Evolutionary conservation across 2,113 vertebrate species (phyloP).

Genomic region (Paratilapia polleni): DNA sequence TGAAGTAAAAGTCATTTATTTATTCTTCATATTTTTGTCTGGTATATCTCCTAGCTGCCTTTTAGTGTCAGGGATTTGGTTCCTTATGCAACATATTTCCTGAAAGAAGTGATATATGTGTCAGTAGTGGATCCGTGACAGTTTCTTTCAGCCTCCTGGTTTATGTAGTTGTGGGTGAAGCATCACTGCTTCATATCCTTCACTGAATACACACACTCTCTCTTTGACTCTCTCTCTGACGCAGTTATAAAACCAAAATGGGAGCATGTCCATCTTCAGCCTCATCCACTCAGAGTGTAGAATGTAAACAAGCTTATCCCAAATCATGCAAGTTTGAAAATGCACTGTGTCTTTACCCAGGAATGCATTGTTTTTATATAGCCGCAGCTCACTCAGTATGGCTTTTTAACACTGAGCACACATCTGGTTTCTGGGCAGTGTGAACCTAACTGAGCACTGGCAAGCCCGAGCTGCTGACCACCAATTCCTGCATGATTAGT

Average conservation of each 20-base stretch:
- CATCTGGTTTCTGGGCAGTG: conserved; percentile 78
- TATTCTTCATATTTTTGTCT: conserved; percentile 50
- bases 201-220: conserved; percentile 53
- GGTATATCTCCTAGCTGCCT: conserved; percentile 23
- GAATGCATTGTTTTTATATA: conserved; percentile 74
- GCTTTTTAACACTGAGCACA: conserved; percentile 67
- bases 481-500: conserved; percentile 65
- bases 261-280: conserved; percentile 66
- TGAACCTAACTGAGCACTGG: conserved; percentile 71
- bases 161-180: conserved; percentile 65
- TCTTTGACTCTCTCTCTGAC: conserved; percentile 42
- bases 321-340: conserved; percentile 66
- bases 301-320: conserved; percentile 70
- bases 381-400: conserved; percentile 67
- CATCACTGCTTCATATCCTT: conserved; percentile 52
- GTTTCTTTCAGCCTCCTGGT: conserved; percentile 62
- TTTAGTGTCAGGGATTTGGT: conserved; percentile 19
- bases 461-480: conserved; percentile 69
- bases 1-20: conserved; percentile 16
- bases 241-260: conserved; percentile 64
- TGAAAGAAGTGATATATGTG: conserved; percentile 57
- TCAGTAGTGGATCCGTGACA: conserved; percentile 59
- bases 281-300: conserved; percentile 56
- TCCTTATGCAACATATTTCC: conserved; percentile 50
- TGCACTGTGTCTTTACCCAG: conserved; percentile 67